Percentiles rank a stretch among this genome's conserved stretches.
Evolutionary conservation across 2,113 vertebrate genomes (phyloP).

Genomic region (Calyptommatus sinebrachiatus): DNA sequence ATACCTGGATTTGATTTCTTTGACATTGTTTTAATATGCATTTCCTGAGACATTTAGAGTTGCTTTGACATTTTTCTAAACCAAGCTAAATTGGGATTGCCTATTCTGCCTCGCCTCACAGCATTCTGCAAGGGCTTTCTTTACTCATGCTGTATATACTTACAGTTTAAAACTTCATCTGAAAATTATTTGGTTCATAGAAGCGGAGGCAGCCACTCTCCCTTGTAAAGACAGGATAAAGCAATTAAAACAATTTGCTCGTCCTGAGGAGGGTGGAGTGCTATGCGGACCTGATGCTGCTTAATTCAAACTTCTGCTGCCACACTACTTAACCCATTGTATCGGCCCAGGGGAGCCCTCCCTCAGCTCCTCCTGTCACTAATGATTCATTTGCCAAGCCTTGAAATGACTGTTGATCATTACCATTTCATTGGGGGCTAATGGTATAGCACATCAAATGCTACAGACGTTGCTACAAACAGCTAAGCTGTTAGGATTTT

Average conservation of each 20-base stretch:
- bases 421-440: slow-evolving; percentile 50
- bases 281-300: background rate
- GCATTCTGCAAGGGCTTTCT: background rate
- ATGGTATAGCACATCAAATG: slow-evolving; percentile 39
- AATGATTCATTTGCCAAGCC: slow-evolving; percentile 52
- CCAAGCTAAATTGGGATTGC: background rate
- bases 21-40: background rate
- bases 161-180: background rate
- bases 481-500: slow-evolving; percentile 19
- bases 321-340: background rate
- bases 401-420: slow-evolving; percentile 50
- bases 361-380: slow-evolving; percentile 29
- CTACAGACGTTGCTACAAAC: slow-evolving; percentile 24
- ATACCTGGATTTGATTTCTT: no score
- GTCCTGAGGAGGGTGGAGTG: background rate
- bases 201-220: background rate
- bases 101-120: no score
- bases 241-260: background rate
- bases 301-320: background rate
- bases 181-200: background rate
- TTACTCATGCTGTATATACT: background rate
- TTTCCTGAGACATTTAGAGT: background rate
- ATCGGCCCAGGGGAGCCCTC: slow-evolving; percentile 4
- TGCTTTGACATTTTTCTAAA: background rate
- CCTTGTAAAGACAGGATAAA: background rate